These are phyloP conservation scores for Seladonia tumulorum DNA, from an alignment of 2,888 invertebrate species.

Conservation along the genomic window DNA sequence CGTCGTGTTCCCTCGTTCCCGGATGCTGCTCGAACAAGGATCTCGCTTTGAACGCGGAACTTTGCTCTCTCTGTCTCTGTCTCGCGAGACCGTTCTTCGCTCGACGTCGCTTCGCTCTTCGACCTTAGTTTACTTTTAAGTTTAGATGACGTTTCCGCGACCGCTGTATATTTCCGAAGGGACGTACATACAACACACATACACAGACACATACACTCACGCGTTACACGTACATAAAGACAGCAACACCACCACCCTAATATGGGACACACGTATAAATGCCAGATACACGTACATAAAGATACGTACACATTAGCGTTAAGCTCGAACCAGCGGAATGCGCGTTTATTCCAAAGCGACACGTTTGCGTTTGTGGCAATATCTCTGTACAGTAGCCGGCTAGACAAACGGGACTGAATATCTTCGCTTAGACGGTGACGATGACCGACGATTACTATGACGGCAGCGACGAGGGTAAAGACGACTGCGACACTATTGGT, in stretches of 20 bases:
- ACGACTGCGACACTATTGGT: slow-evolving; percentile 38
- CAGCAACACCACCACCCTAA: not conserved
- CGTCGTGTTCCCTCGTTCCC: slow-evolving; percentile 39
- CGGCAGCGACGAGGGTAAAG: slow-evolving; percentile 21
- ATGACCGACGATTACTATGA: slow-evolving; percentile 14
- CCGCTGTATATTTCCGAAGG: slow-evolving; percentile 27
- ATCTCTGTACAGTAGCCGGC: slow-evolving; percentile 50
- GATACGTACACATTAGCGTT: slow-evolving; percentile 18
- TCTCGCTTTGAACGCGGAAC: not conserved
- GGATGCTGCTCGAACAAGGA: slow-evolving; percentile 15
- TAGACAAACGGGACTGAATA: slow-evolving; percentile 26
- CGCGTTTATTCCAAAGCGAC: slow-evolving; percentile 52
- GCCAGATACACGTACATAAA: not conserved
- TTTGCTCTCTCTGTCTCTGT: not conserved
- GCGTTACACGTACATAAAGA: not conserved
- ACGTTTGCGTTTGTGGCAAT: slow-evolving; percentile 48
- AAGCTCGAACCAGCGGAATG: slow-evolving; percentile 33
- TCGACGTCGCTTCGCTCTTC: slow-evolving; percentile 17
- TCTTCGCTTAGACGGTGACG: not conserved
- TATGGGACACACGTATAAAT: not conserved
- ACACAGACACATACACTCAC: not conserved
- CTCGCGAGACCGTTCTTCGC: not conserved
- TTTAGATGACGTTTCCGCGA: not conserved
- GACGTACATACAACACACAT: not conserved
- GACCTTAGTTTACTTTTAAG: slow-evolving; percentile 21